phyloP scores from a whole-genome alignment of 2,113 vertebrate species.

The Oenanthe melanoleuca region DNA sequence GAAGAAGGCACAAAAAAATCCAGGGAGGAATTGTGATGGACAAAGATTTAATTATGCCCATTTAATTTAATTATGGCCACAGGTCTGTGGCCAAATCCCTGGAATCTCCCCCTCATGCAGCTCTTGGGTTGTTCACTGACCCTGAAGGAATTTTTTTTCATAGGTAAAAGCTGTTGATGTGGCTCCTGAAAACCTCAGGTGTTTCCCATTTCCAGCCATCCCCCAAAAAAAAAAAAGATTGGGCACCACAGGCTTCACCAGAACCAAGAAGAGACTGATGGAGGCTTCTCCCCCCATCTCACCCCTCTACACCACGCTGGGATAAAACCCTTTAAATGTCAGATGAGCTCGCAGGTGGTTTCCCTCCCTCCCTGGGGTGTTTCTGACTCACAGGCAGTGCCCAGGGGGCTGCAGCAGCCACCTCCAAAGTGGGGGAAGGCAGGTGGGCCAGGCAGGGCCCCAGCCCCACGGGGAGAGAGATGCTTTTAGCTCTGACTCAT shows the following conservation, averaged over 20 bases:
- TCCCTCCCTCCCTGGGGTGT: neutral
- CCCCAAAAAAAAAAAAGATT: neutral
- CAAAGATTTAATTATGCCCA: neutral
- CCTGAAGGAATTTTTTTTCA: neutral
- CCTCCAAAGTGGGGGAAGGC: neutral
- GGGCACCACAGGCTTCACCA: neutral
- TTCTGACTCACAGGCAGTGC: slow-evolving; percentile 14
- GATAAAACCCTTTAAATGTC: neutral
- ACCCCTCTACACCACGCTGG: neutral
- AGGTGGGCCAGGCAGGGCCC: slow-evolving; percentile 44
- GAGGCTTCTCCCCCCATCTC: neutral
- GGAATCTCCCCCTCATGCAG: neutral
- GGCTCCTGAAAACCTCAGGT: neutral
- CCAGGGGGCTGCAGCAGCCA: neutral
- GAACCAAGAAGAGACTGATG: accelerated
- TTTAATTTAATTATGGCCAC: neutral
- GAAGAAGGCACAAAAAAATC: neutral
- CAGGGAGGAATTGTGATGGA: neutral
- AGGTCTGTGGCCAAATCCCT: neutral
- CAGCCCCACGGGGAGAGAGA: neutral
- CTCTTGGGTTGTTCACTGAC: neutral
- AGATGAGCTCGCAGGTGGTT: slow-evolving; percentile 10
- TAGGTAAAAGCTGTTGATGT: accelerated
- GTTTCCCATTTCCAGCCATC: neutral
- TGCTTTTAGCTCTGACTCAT: slow-evolving; percentile 49